These are phyloP conservation scores for Micrasema longulum DNA, from an alignment of 1,140 invertebrate genomes.

Conservation along the genomic window DNA sequence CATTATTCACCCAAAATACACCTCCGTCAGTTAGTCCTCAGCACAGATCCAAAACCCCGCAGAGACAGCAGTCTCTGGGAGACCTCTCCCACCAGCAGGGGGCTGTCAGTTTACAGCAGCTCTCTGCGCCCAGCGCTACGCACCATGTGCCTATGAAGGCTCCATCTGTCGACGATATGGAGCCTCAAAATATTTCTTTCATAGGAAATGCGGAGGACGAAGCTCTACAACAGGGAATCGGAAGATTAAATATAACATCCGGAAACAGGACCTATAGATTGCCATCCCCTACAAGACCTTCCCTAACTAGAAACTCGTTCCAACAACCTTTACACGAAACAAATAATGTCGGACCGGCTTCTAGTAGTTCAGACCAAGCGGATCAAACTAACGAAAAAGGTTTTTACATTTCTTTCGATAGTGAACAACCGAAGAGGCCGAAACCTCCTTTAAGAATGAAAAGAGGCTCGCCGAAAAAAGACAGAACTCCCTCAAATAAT, in stretches of 20 bases:
- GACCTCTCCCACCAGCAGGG: constrained; percentile 56
- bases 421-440: constrained; percentile 86
- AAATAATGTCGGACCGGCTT: constrained; percentile 58
- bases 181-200: constrained; percentile 92
- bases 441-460: constrained; percentile 87
- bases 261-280: constrained; percentile 89
- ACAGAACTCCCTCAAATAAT: constrained; percentile 63
- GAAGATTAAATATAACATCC: constrained; percentile 84
- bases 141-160: constrained; percentile 73
- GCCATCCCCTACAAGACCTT: constrained; percentile 82
- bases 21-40: constrained; percentile 58
- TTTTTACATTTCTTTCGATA: constrained; percentile 96
- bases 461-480: constrained; percentile 82
- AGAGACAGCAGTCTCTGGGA: constrained; percentile 59
- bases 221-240: constrained; percentile 73
- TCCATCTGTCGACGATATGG: constrained; percentile 84
- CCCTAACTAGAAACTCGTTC: constrained; percentile 78
- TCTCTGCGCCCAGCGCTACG: constrained; percentile 53
- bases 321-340: constrained; percentile 67
- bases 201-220: constrained; percentile 78
- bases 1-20: constrained; percentile 52
- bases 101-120: constrained; percentile 63
- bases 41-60: constrained; percentile 60
- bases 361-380: constrained; percentile 59
- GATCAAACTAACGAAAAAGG: constrained; percentile 82